Base-by-base conservation (phyloP, 2,797 vertebrate genomes). In the Taenioides sp. region DNA sequence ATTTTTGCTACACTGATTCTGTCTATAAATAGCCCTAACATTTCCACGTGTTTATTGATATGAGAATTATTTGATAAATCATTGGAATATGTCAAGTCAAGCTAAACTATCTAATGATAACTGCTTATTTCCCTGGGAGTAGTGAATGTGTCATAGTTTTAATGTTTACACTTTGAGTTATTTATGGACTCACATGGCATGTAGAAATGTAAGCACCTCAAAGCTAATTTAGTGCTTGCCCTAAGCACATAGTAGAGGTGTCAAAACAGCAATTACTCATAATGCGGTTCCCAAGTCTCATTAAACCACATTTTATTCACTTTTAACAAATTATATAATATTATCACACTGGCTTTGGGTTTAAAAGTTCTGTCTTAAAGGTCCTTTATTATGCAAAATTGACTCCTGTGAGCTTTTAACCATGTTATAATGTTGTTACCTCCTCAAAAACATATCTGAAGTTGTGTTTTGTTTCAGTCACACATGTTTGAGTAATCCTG, bases 151-250 rank as follows among this genome's bases (percentile, higher is more conserved):
- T 7, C 23, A 62, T 62, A 62, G 9, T 62, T 34, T 28, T 23
- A 14, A 34, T 62, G 60, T 62, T 62, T 62, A 62, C 60, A 31
- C 60, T 18, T 20, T 11, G 22, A 16, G 14, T 47, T 23, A 64
- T 64, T 64, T 43, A 64, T 64, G n/a, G 37, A 16, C 62, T 47
- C 37, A 17, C 37, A 64, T 9, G 62, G 62, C 37, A 62, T 37
- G 5, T 40, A 43, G n/a, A 64, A 64, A 23, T 64, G 37, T 64
- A 43, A 43, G n/a, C 20, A 63, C 31, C 61, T 22, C 11, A 12
- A 63, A 63, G 11, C 11, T 63, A 40, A 63, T 43, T 43, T 63
- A 34, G 37, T 37, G 28, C 18, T n/a, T 65, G 4, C 52, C n/a
- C n/a, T 17, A 50, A 65, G 34, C 18, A 3, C 6, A 34, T 62